These are phyloP conservation scores for Calycopis cecrops DNA, from an alignment of 1,140 invertebrate genomes.

Conservation along the genomic window DNA sequence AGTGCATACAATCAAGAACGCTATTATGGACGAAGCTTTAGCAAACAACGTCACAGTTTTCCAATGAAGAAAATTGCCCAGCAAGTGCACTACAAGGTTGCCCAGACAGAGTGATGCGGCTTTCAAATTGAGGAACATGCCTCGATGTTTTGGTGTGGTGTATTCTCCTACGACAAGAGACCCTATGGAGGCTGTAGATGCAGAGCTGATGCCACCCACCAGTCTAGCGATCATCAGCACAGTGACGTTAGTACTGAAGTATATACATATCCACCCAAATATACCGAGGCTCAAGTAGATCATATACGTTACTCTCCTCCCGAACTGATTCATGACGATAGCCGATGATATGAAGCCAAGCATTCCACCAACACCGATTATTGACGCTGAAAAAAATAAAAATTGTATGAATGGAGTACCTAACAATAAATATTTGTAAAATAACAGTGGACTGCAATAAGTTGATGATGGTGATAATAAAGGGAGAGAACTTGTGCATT, in stretches of 20 bases:
- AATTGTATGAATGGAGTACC: not conserved
- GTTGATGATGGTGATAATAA: too few relatives aligned
- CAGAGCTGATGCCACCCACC: conserved; percentile 29
- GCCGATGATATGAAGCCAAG: conserved; percentile 39
- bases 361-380: conserved; percentile 31
- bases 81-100: conserved; percentile 34
- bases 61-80: conserved; percentile 39
- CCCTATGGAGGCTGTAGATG: conserved; percentile 39
- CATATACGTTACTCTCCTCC: not conserved
- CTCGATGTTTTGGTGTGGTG: conserved; percentile 37
- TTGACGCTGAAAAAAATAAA: conserved; percentile 35
- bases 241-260: not conserved
- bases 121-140: conserved; percentile 48
- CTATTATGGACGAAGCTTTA: conserved; percentile 26
- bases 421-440: too few relatives aligned
- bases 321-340: conserved; percentile 33
- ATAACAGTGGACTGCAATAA: too few relatives aligned
- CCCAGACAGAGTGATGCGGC: conserved; percentile 41
- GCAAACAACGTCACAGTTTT: conserved; percentile 35
- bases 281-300: not conserved
- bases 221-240: not conserved
- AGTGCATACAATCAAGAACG: conserved; percentile 30
- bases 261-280: not conserved
- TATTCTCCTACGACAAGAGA: conserved; percentile 52
- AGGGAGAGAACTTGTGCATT: too few relatives aligned